Conservation (phyloP, 1,140 invertebrate genomes). For the Drosophila ficusphila region DNA sequence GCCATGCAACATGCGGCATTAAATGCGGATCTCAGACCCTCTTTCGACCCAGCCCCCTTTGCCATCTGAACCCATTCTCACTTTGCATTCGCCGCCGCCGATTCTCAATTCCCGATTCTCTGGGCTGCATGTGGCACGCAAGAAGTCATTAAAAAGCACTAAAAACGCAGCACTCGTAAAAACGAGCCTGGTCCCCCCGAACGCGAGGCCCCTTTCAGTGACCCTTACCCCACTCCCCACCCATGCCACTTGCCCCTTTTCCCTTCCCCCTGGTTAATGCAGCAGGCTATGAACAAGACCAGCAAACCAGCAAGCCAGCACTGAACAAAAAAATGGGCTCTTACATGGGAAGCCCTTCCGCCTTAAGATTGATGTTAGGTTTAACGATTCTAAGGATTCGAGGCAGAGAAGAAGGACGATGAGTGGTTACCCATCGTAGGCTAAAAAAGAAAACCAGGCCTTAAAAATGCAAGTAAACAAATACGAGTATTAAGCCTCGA, state of each 20-base stretch:
- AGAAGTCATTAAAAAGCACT: conserved; percentile 72
- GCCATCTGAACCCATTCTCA: conserved; percentile 23
- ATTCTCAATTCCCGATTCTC: conserved; percentile 35
- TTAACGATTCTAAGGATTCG: no score
- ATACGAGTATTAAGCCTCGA: no score
- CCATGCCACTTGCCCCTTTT: background rate
- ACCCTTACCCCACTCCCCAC: background rate
- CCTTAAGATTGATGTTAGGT: no score
- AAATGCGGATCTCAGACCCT: conserved; percentile 3
- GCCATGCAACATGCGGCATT: conserved; percentile 28
- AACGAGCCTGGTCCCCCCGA: conserved; percentile 23
- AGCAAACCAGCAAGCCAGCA: conserved; percentile 6
- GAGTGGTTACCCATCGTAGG: background rate
- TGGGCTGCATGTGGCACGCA: conserved; percentile 74
- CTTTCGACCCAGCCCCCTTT: background rate
- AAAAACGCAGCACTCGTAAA: conserved; percentile 60
- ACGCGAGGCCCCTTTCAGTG: conserved; percentile 2
- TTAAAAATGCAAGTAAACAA: conserved; percentile 11
- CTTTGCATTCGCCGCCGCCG: conserved; percentile 49
- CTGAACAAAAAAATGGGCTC: background rate
- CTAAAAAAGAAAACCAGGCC: background rate
- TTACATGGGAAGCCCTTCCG: no score
- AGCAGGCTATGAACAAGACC: conserved; percentile 59
- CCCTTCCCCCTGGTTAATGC: conserved; percentile 29
- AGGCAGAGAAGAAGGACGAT: background rate